Percentiles rank a stretch among this genome's conserved stretches.
Evolutionary conservation across 2,113 vertebrate genomes (phyloP).

Genomic region (Pollachius pollachius): DNA sequence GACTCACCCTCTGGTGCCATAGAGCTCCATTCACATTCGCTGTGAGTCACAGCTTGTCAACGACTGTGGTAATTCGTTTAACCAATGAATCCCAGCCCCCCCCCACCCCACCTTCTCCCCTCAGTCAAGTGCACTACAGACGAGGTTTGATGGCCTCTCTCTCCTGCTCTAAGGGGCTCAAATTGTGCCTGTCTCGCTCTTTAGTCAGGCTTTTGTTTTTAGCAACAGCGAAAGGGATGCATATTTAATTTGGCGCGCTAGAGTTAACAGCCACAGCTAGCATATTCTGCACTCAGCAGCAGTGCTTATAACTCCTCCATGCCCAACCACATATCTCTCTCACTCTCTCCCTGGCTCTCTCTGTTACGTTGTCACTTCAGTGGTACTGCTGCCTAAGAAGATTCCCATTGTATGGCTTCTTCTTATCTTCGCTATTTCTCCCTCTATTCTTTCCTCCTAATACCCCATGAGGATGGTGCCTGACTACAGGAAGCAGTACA

Average conservation of each 20-base stretch:
- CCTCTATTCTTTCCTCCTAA: too few relatives aligned
- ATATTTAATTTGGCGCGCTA: constrained; percentile 28
- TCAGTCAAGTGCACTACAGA: constrained; percentile 31
- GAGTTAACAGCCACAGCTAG: constrained; percentile 19
- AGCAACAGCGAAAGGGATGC: constrained; percentile 29
- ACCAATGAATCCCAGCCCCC: constrained; percentile 17
- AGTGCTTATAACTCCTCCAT: neutral
- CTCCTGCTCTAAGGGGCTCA: constrained; percentile 17
- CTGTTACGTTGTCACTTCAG: too few relatives aligned
- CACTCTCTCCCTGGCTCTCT: constrained; percentile 10
- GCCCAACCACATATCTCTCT: constrained; percentile 10
- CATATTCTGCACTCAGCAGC: constrained; percentile 3
- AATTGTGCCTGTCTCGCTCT: neutral
- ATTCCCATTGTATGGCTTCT: too few relatives aligned
- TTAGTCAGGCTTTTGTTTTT: constrained; percentile 18
- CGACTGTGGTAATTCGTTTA: constrained; percentile 29
- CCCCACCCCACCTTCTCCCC: constrained; percentile 22
- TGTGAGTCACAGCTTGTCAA: constrained; percentile 23
- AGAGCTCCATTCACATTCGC: neutral
- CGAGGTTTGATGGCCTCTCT: constrained; percentile 30
- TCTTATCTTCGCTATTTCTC: too few relatives aligned
- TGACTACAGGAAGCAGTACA: too few relatives aligned
- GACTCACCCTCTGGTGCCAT: too few relatives aligned
- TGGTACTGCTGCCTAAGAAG: too few relatives aligned
- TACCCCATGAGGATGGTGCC: too few relatives aligned